phyloP scores from a whole-genome alignment of 2,113 vertebrate species.

The Prinia subflava region DNA sequence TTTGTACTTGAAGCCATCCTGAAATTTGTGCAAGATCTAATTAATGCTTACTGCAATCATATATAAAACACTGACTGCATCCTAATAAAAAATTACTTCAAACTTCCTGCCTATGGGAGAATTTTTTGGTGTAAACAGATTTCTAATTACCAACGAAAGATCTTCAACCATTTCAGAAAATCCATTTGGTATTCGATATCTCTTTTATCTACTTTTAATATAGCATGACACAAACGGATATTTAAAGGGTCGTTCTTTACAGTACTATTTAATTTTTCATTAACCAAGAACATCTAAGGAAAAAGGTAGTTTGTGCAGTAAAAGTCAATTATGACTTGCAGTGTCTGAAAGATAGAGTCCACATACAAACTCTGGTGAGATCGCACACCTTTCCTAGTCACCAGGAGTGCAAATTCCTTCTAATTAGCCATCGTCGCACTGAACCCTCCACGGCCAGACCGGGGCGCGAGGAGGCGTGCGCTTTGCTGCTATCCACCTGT shows the following conservation, averaged over 20 bases:
- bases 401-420: neutral
- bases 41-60: neutral
- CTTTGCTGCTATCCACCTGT: neutral
- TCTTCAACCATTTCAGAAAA: neutral
- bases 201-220: neutral
- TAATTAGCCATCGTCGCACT: accelerated
- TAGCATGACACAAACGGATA: neutral
- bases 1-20: neutral
- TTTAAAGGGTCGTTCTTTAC: neutral
- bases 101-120: neutral
- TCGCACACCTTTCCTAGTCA: neutral
- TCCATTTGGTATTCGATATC: neutral
- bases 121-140: neutral
- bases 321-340: neutral
- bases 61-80: neutral
- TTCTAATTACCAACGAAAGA: neutral
- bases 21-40: neutral
- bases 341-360: neutral
- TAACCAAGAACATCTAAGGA: neutral
- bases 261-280: neutral
- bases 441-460: accelerated
- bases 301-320: neutral
- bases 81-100: neutral
- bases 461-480: accelerated
- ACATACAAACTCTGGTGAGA: accelerated